Conservation (phyloP, 2,113 vertebrate genomes). For the Pollimyrus isidori region DNA sequence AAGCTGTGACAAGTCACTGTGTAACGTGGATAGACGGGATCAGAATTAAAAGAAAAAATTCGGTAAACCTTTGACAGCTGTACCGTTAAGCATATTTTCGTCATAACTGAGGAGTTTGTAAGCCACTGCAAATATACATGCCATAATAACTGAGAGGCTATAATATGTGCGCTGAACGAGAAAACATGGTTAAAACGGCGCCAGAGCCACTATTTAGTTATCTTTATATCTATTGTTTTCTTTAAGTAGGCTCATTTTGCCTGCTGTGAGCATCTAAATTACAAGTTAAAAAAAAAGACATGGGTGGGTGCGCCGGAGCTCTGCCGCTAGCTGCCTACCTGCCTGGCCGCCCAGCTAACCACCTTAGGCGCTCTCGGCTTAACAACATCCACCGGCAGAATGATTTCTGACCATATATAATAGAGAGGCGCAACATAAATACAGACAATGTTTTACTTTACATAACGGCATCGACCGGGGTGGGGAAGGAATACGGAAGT, state of each 20-base stretch:
- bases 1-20: not conserved
- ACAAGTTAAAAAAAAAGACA: not conserved
- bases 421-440: not conserved
- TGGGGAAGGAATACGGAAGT: conserved; percentile 11
- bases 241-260: not conserved
- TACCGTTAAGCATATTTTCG: not conserved
- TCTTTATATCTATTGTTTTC: not conserved
- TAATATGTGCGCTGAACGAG: not conserved
- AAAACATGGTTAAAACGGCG: not conserved
- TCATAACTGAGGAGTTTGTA: not conserved
- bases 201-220: not conserved
- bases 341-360: not conserved
- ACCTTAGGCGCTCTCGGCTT: not conserved
- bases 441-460: not conserved
- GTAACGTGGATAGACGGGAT: not conserved
- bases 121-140: not conserved
- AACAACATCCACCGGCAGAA: not conserved
- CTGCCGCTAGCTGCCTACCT: not conserved
- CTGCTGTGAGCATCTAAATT: not conserved
- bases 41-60: not conserved
- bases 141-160: not conserved
- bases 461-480: not conserved
- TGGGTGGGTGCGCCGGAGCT: not conserved
- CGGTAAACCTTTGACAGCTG: not conserved
- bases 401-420: not conserved